Conservation (phyloP, 2,888 invertebrate species). For the Cantharis rustica region DNA sequence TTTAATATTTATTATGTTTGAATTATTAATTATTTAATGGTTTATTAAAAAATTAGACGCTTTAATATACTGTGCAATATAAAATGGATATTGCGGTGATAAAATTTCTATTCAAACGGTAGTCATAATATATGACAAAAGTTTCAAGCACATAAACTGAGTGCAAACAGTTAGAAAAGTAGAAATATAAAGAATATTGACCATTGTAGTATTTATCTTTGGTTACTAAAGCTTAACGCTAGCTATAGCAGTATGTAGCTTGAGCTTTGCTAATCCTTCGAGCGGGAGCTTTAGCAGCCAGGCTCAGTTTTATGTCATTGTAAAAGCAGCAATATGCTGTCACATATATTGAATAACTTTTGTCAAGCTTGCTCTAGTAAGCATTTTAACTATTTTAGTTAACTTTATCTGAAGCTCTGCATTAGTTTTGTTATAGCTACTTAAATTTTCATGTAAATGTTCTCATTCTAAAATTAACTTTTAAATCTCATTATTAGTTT, state of each 20-base stretch:
- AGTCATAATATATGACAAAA: background rate
- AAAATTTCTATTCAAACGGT: background rate
- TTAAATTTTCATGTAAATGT: background rate
- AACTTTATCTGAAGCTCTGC: background rate
- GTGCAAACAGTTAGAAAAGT: conserved; percentile 11
- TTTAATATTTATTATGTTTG: background rate
- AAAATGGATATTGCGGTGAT: background rate
- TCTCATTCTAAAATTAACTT: background rate
- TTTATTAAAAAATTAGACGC: background rate
- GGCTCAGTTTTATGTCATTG: conserved; percentile 40
- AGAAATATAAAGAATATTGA: conserved; percentile 24
- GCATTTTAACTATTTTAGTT: conserved; percentile 13
- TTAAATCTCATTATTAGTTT: background rate
- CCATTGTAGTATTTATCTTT: conserved; percentile 31
- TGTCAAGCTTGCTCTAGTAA: conserved; percentile 22
- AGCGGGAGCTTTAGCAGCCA: conserved; percentile 38
- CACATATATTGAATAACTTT: conserved; percentile 33
- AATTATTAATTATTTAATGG: background rate
- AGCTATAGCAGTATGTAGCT: conserved; percentile 26
- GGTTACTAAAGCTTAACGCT: conserved; percentile 30
- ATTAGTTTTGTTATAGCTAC: background rate
- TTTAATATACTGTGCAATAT: background rate
- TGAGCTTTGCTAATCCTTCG: conserved; percentile 38
- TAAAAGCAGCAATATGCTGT: conserved; percentile 36
- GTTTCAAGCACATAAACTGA: conserved; percentile 10